Evolutionary conservation across 2,113 vertebrate genomes (phyloP).

Genomic region (Sprattus sprattus): DNA sequence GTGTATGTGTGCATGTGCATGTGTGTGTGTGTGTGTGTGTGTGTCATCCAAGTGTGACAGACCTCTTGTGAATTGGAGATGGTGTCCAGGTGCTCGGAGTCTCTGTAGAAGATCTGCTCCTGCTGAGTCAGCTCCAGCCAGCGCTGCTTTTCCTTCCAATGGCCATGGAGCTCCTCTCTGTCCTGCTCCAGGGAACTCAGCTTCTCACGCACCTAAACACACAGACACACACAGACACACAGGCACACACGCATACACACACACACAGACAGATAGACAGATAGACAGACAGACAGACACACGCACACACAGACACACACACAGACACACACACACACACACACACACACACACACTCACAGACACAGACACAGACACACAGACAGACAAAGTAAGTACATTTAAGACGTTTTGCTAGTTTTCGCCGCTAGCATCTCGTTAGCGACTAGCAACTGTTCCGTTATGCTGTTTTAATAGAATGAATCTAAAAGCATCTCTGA

Average conservation of each 20-base stretch:
- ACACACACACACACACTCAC: background rate
- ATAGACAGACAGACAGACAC: too few relatives aligned
- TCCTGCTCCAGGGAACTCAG: slow-evolving; percentile 67
- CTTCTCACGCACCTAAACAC: slow-evolving; percentile 63
- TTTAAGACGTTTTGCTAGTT: too few relatives aligned
- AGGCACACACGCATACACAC: background rate
- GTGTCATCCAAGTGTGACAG: background rate
- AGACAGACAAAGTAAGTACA: too few relatives aligned
- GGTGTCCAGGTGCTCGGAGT: slow-evolving; percentile 73
- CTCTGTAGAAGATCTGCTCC: slow-evolving; percentile 83
- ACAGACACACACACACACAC: background rate
- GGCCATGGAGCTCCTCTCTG: slow-evolving; percentile 66
- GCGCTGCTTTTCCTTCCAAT: slow-evolving; percentile 76
- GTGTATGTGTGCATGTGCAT: background rate
- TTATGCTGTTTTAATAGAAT: too few relatives aligned
- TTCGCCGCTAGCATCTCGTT: too few relatives aligned
- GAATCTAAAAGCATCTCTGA: too few relatives aligned
- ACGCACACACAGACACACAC: background rate
- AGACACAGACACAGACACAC: too few relatives aligned
- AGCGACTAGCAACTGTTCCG: too few relatives aligned
- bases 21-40: background rate
- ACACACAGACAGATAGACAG: background rate
- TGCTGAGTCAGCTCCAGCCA: slow-evolving; percentile 71
- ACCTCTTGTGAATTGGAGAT: slow-evolving; percentile 82
- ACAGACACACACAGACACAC: background rate